These are phyloP conservation scores for Pectinophora gossypiella DNA, from an alignment of 1,140 invertebrate species.

Conservation along the genomic window DNA sequence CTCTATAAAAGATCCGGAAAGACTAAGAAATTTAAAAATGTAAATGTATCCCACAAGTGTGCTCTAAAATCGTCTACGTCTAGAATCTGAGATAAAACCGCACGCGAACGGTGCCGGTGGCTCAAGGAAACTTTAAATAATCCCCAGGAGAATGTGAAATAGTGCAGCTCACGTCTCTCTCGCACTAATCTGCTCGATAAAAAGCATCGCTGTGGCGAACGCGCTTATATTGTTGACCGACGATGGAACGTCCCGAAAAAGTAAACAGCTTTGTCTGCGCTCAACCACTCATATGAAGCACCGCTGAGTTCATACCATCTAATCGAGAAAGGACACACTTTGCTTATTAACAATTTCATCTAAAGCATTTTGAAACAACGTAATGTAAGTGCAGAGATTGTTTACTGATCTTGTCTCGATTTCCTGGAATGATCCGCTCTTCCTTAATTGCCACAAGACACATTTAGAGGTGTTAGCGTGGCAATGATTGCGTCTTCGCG, in stretches of 20 bases:
- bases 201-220: conserved; percentile 21
- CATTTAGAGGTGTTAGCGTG: not conserved
- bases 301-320: too few species aligned
- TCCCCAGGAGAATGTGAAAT: conserved; percentile 31
- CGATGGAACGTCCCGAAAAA: conserved; percentile 34
- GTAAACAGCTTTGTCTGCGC: conserved; percentile 34
- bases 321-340: too few species aligned
- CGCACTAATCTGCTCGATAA: conserved; percentile 34
- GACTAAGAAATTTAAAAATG: conserved; percentile 12
- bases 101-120: conserved; percentile 16
- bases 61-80: conserved; percentile 11
- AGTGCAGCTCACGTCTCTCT: conserved; percentile 25
- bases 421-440: too few species aligned
- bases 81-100: conserved; percentile 22
- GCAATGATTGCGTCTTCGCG: conserved; percentile 6
- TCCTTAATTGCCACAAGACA: not conserved
- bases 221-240: conserved; percentile 32
- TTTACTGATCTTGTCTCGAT: too few species aligned
- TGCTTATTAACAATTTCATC: too few species aligned
- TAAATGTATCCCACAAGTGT: conserved; percentile 6
- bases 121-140: conserved; percentile 35
- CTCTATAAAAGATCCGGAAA: not conserved
- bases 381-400: too few species aligned
- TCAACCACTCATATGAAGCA: conserved; percentile 22
- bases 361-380: too few species aligned